Evolutionary conservation across 1,140 invertebrate species (phyloP), one percentile per base, ranked within the genome.

Genomic region (Eriocheir sinensis): DNA sequence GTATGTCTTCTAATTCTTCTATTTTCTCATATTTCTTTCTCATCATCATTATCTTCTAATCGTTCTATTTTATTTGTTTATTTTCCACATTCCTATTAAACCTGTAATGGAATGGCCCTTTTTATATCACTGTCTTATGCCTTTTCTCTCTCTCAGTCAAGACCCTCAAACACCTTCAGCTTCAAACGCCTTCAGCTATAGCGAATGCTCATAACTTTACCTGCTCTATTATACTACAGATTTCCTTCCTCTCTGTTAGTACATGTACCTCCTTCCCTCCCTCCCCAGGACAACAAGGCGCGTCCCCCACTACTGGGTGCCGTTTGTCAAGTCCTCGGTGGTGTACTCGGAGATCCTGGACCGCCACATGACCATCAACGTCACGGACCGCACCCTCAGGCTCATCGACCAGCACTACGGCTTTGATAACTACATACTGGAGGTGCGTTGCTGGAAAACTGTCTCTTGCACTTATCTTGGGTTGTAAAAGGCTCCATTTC

Each of bases 261-360:
- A n/a, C 60, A 72, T 72, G 2, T 60, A 6, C 27, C 53, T 21
- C 53, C 21, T 2, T 21, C 53, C 17, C 53, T 8, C 53, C 44
- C 4, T 21, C 53, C 96, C 97, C 81, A 97, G 96, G n/a, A 97
- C 96, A 8, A 97, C 97, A 91, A 97, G 97, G 94, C 97, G 98
- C 95, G 97, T 98, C 12, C 98, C 98, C 0, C 98, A 98, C 96
- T 98, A 99, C 96, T 99, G 99, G 98, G 97, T 98, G 17, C 99
- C 99, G 1, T 96, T 96, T 2, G 96, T 99, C 0, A 97, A 98
- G 36, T 97, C 98, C 94, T 97, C 98, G 32, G 98, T 99, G n/a
- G 97, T 99, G 0, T 99, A 99, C 96, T 99, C 98, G 96, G 99
- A 99, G 97, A 98, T 99, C 90, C 97, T 99, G 17, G 98, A 99